These are phyloP conservation scores for Caretta caretta DNA, from an alignment of 2,113 vertebrate species.

Conservation along the genomic window DNA sequence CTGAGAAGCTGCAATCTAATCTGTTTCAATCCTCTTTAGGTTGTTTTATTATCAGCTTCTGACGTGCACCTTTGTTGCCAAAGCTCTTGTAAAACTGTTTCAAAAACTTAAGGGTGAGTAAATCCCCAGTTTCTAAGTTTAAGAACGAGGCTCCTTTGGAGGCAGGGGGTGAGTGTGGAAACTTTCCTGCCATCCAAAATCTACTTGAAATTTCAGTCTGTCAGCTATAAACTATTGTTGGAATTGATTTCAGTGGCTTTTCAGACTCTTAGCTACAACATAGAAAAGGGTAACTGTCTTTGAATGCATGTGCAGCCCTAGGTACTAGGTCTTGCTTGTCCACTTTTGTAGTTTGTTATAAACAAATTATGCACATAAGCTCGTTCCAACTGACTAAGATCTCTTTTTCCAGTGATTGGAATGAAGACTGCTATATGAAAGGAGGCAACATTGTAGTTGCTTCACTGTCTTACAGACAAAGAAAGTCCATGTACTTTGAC, in stretches of 20 bases:
- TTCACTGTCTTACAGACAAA: background rate
- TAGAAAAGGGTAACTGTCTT: slow-evolving; percentile 24
- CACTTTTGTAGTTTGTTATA: slow-evolving; percentile 3
- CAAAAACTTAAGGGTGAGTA: slow-evolving; percentile 32
- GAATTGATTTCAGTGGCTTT: slow-evolving; percentile 41
- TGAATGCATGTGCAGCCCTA: background rate
- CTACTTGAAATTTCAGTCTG: slow-evolving; percentile 25
- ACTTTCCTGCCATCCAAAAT: slow-evolving; percentile 7
- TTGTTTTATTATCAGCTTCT: slow-evolving; percentile 1
- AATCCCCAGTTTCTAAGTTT: background rate
- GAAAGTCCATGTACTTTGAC: background rate
- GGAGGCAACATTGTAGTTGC: background rate
- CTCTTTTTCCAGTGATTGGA: slow-evolving; percentile 34
- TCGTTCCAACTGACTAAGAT: slow-evolving; percentile 20
- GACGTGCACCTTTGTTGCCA: background rate
- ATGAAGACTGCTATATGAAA: slow-evolving; percentile 29
- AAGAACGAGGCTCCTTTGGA: slow-evolving; percentile 28
- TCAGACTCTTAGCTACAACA: slow-evolving; percentile 19
- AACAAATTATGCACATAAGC: slow-evolving; percentile 39
- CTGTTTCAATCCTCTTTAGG: fast-evolving
- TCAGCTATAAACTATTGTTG: slow-evolving; percentile 42
- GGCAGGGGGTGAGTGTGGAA: fast-evolving
- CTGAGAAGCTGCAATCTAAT: background rate
- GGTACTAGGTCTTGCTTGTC: slow-evolving; percentile 3
- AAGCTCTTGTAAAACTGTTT: slow-evolving; percentile 28